phyloP scores from a whole-genome alignment of 1,140 invertebrate genomes.

The Lineus longissimus region DNA sequence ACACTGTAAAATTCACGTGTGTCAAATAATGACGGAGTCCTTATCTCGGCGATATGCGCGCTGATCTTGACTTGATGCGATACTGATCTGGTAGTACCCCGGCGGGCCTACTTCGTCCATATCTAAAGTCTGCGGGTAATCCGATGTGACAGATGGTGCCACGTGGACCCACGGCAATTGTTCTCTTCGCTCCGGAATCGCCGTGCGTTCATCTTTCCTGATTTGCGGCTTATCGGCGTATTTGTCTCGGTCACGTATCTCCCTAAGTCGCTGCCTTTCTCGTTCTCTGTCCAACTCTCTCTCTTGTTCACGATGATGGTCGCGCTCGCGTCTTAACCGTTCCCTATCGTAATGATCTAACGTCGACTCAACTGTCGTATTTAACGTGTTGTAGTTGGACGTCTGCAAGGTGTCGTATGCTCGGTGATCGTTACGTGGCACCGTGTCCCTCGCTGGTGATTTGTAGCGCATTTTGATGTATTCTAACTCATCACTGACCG shows the following conservation, averaged over 20 bases:
- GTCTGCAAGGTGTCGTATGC: conserved; percentile 27
- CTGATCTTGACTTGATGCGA: background rate
- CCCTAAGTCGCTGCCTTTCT: conserved; percentile 22
- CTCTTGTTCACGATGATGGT: background rate
- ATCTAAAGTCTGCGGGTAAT: background rate
- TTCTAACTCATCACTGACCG: conserved; percentile 49
- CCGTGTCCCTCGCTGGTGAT: conserved; percentile 26
- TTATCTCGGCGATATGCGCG: background rate
- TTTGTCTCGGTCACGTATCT: conserved; percentile 36
- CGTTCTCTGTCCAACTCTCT: conserved; percentile 12
- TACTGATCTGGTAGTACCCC: conserved; percentile 1
- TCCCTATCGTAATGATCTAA: background rate
- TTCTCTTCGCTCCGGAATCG: conserved; percentile 19
- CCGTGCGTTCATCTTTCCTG: conserved; percentile 22
- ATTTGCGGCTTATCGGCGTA: conserved; percentile 25
- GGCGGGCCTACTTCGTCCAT: background rate
- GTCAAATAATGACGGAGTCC: conserved; percentile 1
- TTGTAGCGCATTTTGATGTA: conserved; percentile 51
- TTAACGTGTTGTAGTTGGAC: background rate
- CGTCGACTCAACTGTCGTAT: conserved; percentile 1
- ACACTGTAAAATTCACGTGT: background rate
- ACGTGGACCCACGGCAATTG: conserved; percentile 49
- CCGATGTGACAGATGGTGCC: conserved; percentile 26
- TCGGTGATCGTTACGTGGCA: conserved; percentile 10
- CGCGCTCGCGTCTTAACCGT: background rate